These are phyloP conservation scores for Dorcus hopei DNA, from an alignment of 2,888 invertebrate genomes.

Conservation along the genomic window DNA sequence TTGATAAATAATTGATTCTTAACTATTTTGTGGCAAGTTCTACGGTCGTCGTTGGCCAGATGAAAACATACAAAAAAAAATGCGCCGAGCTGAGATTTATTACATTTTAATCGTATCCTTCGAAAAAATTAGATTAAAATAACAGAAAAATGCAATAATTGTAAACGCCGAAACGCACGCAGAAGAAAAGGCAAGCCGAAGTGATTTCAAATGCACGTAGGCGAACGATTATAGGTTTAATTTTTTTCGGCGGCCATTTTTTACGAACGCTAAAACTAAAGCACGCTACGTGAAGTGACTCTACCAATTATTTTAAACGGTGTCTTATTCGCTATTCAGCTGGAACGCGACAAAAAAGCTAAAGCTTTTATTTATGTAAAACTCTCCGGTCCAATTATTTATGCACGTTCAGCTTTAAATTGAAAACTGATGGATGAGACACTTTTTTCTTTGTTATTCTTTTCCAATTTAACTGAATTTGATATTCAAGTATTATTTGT, in stretches of 20 bases:
- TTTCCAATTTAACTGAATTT: too few relatives aligned
- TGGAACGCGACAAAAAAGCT: slow-evolving; percentile 16
- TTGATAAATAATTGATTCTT: too few relatives aligned
- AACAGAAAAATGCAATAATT: not conserved
- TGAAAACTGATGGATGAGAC: slow-evolving; percentile 6
- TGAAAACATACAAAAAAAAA: not conserved
- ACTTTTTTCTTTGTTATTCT: slow-evolving; percentile 4
- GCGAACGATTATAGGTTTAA: slow-evolving; percentile 9
- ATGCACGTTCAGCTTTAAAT: slow-evolving; percentile 23
- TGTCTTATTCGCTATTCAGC: slow-evolving; percentile 22
- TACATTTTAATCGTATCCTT: not conserved
- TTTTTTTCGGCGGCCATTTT: slow-evolving; percentile 4
- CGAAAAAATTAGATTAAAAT: not conserved
- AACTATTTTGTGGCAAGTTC: too few relatives aligned
- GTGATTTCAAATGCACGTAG: slow-evolving; percentile 16
- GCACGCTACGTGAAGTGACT: slow-evolving; percentile 19
- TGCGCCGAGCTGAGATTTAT: slow-evolving; percentile 1
- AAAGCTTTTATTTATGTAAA: slow-evolving; percentile 18
- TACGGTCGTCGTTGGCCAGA: too few relatives aligned
- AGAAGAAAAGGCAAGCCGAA: slow-evolving; percentile 19
- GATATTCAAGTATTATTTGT: too few relatives aligned
- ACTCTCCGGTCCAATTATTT: slow-evolving; percentile 24
- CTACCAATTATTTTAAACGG: slow-evolving; percentile 24
- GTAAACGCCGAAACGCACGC: not conserved
- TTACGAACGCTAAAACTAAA: slow-evolving; percentile 19